phyloP scores from a whole-genome alignment of 2,888 invertebrate species.

The Ichneumoninae sp. region DNA sequence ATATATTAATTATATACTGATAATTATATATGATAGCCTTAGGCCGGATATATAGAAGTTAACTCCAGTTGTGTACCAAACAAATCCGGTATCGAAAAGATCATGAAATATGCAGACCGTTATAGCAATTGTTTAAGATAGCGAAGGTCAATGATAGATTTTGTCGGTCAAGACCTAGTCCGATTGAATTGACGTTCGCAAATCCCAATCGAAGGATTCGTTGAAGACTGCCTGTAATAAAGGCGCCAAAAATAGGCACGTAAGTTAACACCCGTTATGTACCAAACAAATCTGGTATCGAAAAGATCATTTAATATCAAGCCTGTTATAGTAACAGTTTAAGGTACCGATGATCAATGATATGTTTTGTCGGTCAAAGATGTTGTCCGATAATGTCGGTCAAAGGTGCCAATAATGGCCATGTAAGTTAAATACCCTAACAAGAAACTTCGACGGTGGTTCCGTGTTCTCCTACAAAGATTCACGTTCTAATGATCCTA shows the following conservation, averaged over 20 bases:
- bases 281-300: too few species aligned
- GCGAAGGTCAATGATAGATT: too few species aligned
- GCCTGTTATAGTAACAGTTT: too few species aligned
- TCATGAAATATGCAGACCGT: background rate
- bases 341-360: too few species aligned
- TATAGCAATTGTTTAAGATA: background rate
- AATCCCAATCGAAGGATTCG: too few species aligned
- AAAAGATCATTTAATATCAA: too few species aligned
- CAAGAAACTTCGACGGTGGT: background rate
- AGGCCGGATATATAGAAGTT: background rate
- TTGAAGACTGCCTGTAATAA: background rate
- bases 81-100: background rate
- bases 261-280: too few species aligned
- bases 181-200: too few species aligned
- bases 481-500: conserved; percentile 31
- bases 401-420: background rate
- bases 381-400: too few species aligned
- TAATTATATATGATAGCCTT: background rate
- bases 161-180: too few species aligned
- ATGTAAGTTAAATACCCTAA: background rate
- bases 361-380: too few species aligned
- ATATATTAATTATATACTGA: background rate
- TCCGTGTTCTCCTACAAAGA: background rate
- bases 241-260: background rate
- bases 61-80: background rate